Conservation (phyloP, 2,888 invertebrate species). For the Dolomedes plantarius region DNA sequence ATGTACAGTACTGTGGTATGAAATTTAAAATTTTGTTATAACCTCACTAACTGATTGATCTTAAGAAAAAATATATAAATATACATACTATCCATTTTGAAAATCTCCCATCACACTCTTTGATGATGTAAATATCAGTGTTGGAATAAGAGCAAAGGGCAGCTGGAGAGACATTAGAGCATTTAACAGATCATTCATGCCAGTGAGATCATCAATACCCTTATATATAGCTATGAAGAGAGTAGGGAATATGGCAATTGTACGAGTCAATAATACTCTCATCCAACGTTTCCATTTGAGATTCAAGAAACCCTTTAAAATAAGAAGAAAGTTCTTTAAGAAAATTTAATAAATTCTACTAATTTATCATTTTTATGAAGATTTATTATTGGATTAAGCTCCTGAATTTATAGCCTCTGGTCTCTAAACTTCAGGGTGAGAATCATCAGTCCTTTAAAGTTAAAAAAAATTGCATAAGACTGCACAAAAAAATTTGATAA, state of each 20-base stretch:
- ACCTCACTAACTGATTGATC: too few species aligned
- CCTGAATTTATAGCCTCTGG: too few species aligned
- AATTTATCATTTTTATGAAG: too few species aligned
- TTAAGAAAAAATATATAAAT: too few species aligned
- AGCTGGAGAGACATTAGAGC: constrained; percentile 91
- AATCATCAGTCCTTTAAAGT: too few species aligned
- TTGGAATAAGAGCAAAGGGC: constrained; percentile 91
- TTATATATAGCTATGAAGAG: constrained; percentile 77
- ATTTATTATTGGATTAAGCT: neutral
- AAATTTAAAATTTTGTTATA: too few species aligned
- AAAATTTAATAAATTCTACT: neutral
- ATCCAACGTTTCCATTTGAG: constrained; percentile 91
- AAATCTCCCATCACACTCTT: constrained; percentile 89
- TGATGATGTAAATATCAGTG: constrained; percentile 89
- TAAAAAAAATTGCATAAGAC: too few species aligned
- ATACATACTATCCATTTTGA: constrained; percentile 85
- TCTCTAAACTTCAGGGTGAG: too few species aligned
- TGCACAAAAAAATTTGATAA: too few species aligned
- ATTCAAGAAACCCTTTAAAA: constrained; percentile 84
- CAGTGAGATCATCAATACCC: constrained; percentile 82
- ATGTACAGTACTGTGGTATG: too few species aligned
- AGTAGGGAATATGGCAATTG: constrained; percentile 87
- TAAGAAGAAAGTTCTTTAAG: neutral
- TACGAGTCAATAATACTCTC: constrained; percentile 88
- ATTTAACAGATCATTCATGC: constrained; percentile 90